These are phyloP conservation scores for Pemphredon lugubris DNA, from an alignment of 2,888 invertebrate genomes.

Conservation along the genomic window DNA sequence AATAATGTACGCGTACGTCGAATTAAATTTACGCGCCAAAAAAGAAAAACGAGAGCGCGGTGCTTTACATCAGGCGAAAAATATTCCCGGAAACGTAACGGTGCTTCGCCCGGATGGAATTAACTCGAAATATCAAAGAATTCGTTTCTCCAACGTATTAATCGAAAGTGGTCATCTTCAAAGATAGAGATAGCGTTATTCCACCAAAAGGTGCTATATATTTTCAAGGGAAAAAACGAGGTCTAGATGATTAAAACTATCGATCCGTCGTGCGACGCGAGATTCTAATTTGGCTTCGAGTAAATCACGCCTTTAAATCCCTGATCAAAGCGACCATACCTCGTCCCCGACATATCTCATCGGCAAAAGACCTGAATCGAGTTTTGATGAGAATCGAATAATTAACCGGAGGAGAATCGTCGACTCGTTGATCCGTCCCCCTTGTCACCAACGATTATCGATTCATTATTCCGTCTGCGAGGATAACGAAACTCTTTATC, in stretches of 20 bases:
- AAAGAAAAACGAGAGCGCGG: slow-evolving; percentile 4
- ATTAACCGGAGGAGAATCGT: slow-evolving; percentile 38
- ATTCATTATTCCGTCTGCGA: slow-evolving; percentile 37
- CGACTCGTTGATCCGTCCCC: not conserved
- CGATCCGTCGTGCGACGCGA: not conserved
- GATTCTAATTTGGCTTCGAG: slow-evolving; percentile 17
- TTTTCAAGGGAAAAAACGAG: too few relatives aligned
- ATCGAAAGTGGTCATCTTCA: too few relatives aligned
- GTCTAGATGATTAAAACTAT: not conserved
- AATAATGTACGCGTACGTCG: too few relatives aligned
- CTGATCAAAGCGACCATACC: slow-evolving; percentile 29
- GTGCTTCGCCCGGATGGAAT: too few relatives aligned
- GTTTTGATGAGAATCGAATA: slow-evolving; percentile 40
- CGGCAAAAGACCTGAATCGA: not conserved
- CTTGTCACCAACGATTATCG: slow-evolving; percentile 28
- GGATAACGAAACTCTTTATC: not conserved
- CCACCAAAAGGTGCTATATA: too few relatives aligned
- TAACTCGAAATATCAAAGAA: too few relatives aligned
- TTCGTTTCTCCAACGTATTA: too few relatives aligned
- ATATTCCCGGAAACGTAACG: too few relatives aligned
- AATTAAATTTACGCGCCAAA: slow-evolving; percentile 23
- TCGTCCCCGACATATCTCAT: not conserved
- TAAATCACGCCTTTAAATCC: slow-evolving; percentile 47
- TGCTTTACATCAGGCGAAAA: too few relatives aligned
- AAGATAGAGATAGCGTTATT: too few relatives aligned